phyloP scores from a whole-genome alignment of 1,140 invertebrate genomes.

The Ditylenchus dipsaci region DNA sequence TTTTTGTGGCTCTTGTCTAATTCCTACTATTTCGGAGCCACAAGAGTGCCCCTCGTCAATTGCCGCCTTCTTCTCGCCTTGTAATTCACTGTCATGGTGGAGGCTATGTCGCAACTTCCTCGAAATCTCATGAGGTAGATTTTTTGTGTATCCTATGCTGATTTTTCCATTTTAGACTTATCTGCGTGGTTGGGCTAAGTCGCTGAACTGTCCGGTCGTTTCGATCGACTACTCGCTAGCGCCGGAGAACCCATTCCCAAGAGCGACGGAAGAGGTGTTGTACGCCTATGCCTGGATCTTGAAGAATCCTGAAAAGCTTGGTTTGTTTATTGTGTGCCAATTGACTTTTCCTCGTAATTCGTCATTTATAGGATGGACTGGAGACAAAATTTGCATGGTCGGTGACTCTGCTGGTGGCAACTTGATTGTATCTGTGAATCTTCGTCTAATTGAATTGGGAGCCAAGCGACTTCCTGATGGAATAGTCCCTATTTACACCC shows the following conservation, averaged over 20 bases:
- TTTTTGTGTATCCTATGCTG: neutral
- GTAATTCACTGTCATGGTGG: constrained; percentile 94
- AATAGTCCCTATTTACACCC: constrained; percentile 76
- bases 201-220: constrained; percentile 78
- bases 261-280: constrained; percentile 85
- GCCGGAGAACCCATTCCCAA: constrained; percentile 70
- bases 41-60: constrained; percentile 16
- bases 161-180: constrained; percentile 66
- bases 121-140: constrained; percentile 76
- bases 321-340: constrained; percentile 39
- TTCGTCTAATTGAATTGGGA: constrained; percentile 73
- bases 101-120: constrained; percentile 92
- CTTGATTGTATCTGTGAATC: constrained; percentile 72
- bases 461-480: constrained; percentile 75
- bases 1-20: neutral
- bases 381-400: constrained; percentile 62
- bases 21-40: constrained; percentile 6
- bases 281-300: constrained; percentile 85
- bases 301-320: constrained; percentile 60
- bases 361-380: constrained; percentile 65
- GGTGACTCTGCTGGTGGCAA: constrained; percentile 91
- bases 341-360: constrained; percentile 2
- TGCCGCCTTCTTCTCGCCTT: constrained; percentile 65
- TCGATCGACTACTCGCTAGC: constrained; percentile 93
- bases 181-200: constrained; percentile 79